Evolutionary conservation across 2,797 vertebrate genomes (phyloP).

Genomic region (Enteromius anoplus): DNA sequence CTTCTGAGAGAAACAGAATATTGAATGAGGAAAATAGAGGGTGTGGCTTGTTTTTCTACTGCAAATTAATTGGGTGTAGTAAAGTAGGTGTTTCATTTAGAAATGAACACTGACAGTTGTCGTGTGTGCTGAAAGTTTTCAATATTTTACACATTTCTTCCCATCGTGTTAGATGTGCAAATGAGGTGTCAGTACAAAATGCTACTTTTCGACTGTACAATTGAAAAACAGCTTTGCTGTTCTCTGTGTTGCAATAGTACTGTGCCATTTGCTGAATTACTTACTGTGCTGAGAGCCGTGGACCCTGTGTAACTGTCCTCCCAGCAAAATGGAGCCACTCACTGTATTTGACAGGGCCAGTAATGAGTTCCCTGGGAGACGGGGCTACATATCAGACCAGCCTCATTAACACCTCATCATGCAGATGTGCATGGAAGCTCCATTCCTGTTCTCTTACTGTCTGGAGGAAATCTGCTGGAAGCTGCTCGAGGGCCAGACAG

Average conservation of each 20-base stretch:
- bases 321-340: constrained; percentile 40
- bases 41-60: no score
- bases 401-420: constrained; percentile 58
- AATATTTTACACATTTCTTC: neutral
- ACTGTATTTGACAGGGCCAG: constrained; percentile 49
- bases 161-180: neutral
- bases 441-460: constrained; percentile 37
- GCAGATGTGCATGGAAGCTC: constrained; percentile 48
- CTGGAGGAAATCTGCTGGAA: constrained; percentile 58
- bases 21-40: no score
- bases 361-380: constrained; percentile 51
- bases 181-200: neutral
- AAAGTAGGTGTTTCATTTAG: no score
- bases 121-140: neutral
- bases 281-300: constrained; percentile 30
- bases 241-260: neutral
- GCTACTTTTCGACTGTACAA: neutral
- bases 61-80: no score
- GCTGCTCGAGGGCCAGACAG: constrained; percentile 50
- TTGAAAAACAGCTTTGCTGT: neutral
- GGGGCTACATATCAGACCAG: constrained; percentile 35
- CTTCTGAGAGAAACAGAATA: no score
- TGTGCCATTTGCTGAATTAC: constrained; percentile 14
- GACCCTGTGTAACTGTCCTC: constrained; percentile 30
- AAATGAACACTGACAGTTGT: no score